Base-by-base conservation (phyloP, 2,888 invertebrate genomes). In the Ferrisia virgata region DNA sequence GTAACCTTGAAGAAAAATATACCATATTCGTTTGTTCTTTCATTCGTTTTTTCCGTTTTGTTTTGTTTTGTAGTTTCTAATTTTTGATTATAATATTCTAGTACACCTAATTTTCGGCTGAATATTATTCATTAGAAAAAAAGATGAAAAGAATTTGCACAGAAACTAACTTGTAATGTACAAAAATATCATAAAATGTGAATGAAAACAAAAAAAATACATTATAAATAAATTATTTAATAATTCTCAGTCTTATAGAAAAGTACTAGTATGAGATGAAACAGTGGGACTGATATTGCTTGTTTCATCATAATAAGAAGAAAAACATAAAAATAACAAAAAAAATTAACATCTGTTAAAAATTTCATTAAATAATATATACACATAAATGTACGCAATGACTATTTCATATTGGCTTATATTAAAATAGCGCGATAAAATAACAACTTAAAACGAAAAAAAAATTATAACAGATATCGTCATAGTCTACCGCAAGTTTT, bases 141-240 rank as follows among this genome's bases (percentile, higher is more conserved):
- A 72, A 72, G 33, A 76, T n/a, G n/a, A 76, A 76, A 33, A 76
- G 36, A 25, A 1, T 53, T 33, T 80, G 47, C 80, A 80, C 80
- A 80, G 53, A 80, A 31, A 80, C 80, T 80, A 80, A 80, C 33
- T 80, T 80, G 80, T 80, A 80, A 53, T 80, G 80, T 80, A 80
- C 80, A 80, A 80, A 80, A 80, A 80, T 80, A 80, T 53, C 40
- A 31, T 53, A 47, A 80, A 76, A 33, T 47, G 80, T 80, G 80
- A 80, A 31, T 53, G 80, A 80, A 80, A 80, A 80, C 80, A 80
- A 80, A 80, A 79, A n/a, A 82, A 82, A 28, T 82, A 82, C 22
- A 40, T 82, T 82, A 82, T 18, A 81, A 81, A 81, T 81, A 81
- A 81, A 81, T 81, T 58, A 81, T 64, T 82, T 82, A 76, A 76